Evolutionary conservation across 35 echinoderm and acorn worm genomes (phyloP), one percentile per base, ranked within the genome.

Genomic region (Apostichopus californicus): DNA sequence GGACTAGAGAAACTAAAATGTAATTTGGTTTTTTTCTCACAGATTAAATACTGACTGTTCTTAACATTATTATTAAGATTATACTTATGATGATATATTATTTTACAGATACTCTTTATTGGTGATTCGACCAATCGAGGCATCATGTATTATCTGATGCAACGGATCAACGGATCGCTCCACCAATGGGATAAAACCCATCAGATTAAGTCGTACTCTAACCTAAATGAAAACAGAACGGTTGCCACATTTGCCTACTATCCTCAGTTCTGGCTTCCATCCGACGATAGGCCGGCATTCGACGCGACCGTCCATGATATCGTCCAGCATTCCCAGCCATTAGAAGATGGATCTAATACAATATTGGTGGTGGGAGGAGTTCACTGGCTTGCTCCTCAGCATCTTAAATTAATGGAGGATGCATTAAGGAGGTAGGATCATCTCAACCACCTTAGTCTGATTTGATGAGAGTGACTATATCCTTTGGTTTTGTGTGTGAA

Each of bases 81-180:
- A 46, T 46, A 3, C 3, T 46, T 3, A 46, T 46, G 0, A 28
- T 28, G 0, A 28, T 28, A 46, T 46, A 46, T 46, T 3, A 46
- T 46, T 46, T 5, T 15, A 88, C 70, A 98, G 95, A 18, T 98
- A 46, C 80, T 98, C 59, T 98, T 98, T 79, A 88, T 98, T 55
- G 97, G 97, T 77, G 97, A 98, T 58, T 98, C 97, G 4, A 98
- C 97, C 24, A 98, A 98, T 34, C 79, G 97, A 66, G 97, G 97
- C 11, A 98, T 98, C n/a, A 98, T 98, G 95, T 96, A 96, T 83
- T 96, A 96, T 52, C 54, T 98, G 20, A 98, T 98, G 95, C 92
- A 98, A 71, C 87, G 93, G 77, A 88, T 98, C 55, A 98, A 98
- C 54, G 93, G 97, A 63, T 92, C 93, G 5, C 92, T 98, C 17